A percentile compares a stretch with the other conserved stretches of the same genome.
These are phyloP conservation scores for Odontomachus brunneus DNA, from an alignment of 1,140 invertebrate genomes.

Conservation along the genomic window DNA sequence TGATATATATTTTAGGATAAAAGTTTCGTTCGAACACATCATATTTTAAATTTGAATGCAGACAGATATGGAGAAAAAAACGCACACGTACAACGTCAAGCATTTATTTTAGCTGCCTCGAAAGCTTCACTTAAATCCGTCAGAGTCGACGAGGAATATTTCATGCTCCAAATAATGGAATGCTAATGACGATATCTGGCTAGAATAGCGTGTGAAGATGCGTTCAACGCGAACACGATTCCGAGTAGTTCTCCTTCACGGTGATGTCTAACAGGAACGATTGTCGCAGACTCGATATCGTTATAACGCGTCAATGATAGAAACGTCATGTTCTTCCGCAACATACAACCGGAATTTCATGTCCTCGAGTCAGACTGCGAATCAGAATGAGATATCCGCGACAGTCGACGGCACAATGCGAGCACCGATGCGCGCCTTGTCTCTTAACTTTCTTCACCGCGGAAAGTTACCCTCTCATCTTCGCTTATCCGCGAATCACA, in stretches of 20 bases:
- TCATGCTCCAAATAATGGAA: constrained; percentile 9
- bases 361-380: constrained; percentile 30
- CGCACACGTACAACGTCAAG: background rate
- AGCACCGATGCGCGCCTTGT: background rate
- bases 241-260: constrained; percentile 5
- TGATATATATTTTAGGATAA: too few relatives aligned
- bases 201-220: constrained; percentile 3
- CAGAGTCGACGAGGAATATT: background rate
- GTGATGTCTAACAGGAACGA: constrained; percentile 48
- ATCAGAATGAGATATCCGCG: constrained; percentile 33
- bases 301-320: constrained; percentile 42
- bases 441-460: background rate
- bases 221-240: constrained; percentile 23
- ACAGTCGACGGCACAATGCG: background rate
- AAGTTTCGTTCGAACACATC: too few relatives aligned
- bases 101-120: background rate
- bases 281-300: constrained; percentile 40
- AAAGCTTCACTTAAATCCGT: background rate
- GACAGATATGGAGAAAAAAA: too few relatives aligned
- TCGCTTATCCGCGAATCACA: background rate
- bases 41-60: background rate
- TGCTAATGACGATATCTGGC: constrained; percentile 40
- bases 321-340: constrained; percentile 50
- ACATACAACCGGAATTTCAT: constrained; percentile 47
- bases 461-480: background rate